Evolutionary conservation across 2,113 vertebrate species (phyloP).

Genomic region (Gallinago undulata): DNA sequence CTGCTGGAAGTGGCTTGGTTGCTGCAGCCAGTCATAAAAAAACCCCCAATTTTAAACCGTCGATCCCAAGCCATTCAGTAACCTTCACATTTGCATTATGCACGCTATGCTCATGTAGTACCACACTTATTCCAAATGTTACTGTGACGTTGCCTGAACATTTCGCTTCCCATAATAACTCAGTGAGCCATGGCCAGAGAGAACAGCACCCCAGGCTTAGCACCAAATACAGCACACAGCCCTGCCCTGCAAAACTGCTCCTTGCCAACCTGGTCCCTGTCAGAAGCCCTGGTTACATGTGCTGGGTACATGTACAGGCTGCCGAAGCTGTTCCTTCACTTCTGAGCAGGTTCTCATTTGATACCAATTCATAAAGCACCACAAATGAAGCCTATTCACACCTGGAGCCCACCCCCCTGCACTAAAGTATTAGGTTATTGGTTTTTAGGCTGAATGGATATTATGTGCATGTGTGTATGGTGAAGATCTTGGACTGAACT

Average conservation of each 20-base stretch:
- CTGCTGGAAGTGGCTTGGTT: neutral
- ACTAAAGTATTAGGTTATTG: neutral
- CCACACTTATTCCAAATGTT: neutral
- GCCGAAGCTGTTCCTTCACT: neutral
- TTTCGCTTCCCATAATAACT: neutral
- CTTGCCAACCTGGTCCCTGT: neutral
- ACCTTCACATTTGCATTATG: neutral
- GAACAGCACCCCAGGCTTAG: too few species aligned
- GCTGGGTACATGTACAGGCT: neutral
- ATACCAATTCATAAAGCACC: neutral
- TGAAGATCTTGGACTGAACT: neutral
- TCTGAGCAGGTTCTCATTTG: neutral
- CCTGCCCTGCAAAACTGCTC: neutral
- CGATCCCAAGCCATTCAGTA: neutral
- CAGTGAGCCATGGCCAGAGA: neutral
- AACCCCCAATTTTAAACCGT: neutral
- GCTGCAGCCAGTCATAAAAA: neutral
- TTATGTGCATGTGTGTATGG: neutral
- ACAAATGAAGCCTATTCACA: neutral
- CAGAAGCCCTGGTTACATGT: neutral
- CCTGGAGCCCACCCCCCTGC: neutral
- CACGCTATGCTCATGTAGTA: neutral
- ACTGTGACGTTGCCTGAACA: neutral
- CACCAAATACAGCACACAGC: neutral
- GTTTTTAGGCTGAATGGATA: neutral